phyloP scores from a whole-genome alignment of 2,888 invertebrate genomes.

The Fragum fragum region DNA sequence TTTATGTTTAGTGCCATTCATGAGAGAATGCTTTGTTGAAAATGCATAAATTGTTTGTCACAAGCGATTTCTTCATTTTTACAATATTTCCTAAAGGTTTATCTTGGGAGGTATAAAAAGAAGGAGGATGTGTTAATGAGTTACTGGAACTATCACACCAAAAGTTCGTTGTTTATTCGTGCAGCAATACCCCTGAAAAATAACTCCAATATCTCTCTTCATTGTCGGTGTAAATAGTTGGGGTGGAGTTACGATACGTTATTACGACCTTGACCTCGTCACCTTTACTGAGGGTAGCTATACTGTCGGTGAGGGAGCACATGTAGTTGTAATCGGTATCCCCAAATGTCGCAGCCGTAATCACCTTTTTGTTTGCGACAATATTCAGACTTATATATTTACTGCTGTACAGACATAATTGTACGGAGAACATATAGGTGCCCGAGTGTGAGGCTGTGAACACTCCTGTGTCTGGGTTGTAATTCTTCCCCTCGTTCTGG shows the following conservation, averaged over 20 bases:
- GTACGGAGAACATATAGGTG: neutral
- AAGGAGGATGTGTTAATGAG: neutral
- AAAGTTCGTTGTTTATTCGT: too few species aligned
- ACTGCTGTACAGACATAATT: neutral
- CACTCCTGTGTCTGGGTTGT: neutral
- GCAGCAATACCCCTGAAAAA: neutral
- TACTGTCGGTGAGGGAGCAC: neutral
- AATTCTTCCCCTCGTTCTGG: neutral
- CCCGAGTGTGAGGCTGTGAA: neutral
- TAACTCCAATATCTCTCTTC: neutral
- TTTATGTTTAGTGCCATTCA: too few species aligned
- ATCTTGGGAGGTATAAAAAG: neutral
- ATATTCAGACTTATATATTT: neutral
- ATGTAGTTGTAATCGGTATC: neutral
- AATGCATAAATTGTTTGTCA: neutral
- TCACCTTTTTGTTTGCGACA: neutral
- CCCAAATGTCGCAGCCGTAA: neutral
- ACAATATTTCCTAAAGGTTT: neutral
- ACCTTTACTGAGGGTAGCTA: neutral
- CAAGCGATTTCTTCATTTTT: slow-evolving; percentile 19
- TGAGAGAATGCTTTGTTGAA: neutral
- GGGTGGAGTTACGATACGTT: neutral
- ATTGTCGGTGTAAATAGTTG: neutral
- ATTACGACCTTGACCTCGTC: neutral
- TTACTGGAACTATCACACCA: too few species aligned